Base-by-base conservation (phyloP, 2,888 invertebrate genomes). In the Tetramorium bicarinatum region DNA sequence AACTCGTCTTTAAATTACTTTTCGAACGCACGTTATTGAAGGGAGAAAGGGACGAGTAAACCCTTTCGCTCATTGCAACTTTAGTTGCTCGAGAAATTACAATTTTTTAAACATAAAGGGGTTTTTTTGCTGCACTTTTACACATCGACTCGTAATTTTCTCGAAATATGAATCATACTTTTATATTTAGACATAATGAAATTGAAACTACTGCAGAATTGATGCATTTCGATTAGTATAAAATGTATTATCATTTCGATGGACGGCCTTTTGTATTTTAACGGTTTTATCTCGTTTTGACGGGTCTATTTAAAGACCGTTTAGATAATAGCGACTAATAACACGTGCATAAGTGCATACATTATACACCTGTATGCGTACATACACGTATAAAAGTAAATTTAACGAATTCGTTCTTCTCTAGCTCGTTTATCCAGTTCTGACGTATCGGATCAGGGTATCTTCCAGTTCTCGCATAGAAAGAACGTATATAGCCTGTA, bases 1-100 rank as follows among this genome's bases (percentile, higher is more conserved):
- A 89, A 89, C 89, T 89, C 84, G 86, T 54, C 79, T 77, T 66
- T 56, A 77, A 80, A 80, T 80, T 72, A 61, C 79, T 80, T 80
- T 80, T 72, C 79, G 72, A 80, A 47, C 25, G 18, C 59, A 34
- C 29, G 47, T 34, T 59, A 59, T 67, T 25, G 72, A 25, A 72
- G n/a, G 59, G 38, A 11, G 59, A 3, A 72, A 71, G 79, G 79
- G 71, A 15, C n/a, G 9, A n/a, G 56, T 34, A 47, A 71, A 38
- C 79, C 79, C 71, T 79, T 64, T 59, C 59, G 56, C 59, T 56
- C 34, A 13, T 34, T 71, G 29, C 54, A 54, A 52, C 64, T 52
- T 64, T 25, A 56, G n/a, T 56, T 25, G 25, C 8, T 1, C 9
- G 66, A 54, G 8, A 66, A 66, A 54, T 41, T 38, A 13, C 8